These are phyloP conservation scores for Cottoperca gobio DNA, from an alignment of 2,797 vertebrate genomes.

Conservation along the genomic window DNA sequence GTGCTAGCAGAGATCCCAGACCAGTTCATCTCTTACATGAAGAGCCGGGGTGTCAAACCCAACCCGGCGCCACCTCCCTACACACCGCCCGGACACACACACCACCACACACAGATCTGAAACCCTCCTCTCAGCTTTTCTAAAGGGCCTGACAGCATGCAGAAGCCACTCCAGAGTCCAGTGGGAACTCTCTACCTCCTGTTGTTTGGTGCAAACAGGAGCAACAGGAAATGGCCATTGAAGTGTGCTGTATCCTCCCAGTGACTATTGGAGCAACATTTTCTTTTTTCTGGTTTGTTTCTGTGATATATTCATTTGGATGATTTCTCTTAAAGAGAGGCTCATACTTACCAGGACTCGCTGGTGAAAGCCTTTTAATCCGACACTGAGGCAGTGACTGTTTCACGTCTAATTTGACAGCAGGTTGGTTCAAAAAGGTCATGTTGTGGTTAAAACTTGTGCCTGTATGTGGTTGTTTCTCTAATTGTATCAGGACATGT, in stretches of 20 bases:
- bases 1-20: slow-evolving; percentile 97
- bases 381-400: slow-evolving; percentile 80
- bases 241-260: slow-evolving; percentile 62
- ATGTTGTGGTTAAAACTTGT: slow-evolving; percentile 83
- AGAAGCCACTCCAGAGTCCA: slow-evolving; percentile 67
- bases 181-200: slow-evolving; percentile 60
- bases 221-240: slow-evolving; percentile 50
- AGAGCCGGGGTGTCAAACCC: slow-evolving; percentile 94
- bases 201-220: slow-evolving; percentile 46
- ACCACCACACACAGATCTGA: slow-evolving; percentile 91
- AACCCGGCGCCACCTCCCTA: slow-evolving; percentile 84
- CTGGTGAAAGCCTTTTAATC: slow-evolving; percentile 60
- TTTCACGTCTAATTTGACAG: slow-evolving; percentile 77
- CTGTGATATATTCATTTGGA: slow-evolving; percentile 59
- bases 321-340: slow-evolving; percentile 65
- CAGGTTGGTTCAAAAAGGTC: slow-evolving; percentile 67
- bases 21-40: slow-evolving; percentile 99
- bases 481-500: slow-evolving; percentile 79
- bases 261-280: slow-evolving; percentile 61
- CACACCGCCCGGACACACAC: slow-evolving; percentile 83
- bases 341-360: slow-evolving; percentile 66
- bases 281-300: slow-evolving; percentile 35
- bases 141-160: slow-evolving; percentile 61
- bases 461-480: slow-evolving; percentile 85
- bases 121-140: slow-evolving; percentile 20